Base-by-base conservation (phyloP, 2,888 invertebrate genomes). In the Scaptomyza caliginosa region DNA sequence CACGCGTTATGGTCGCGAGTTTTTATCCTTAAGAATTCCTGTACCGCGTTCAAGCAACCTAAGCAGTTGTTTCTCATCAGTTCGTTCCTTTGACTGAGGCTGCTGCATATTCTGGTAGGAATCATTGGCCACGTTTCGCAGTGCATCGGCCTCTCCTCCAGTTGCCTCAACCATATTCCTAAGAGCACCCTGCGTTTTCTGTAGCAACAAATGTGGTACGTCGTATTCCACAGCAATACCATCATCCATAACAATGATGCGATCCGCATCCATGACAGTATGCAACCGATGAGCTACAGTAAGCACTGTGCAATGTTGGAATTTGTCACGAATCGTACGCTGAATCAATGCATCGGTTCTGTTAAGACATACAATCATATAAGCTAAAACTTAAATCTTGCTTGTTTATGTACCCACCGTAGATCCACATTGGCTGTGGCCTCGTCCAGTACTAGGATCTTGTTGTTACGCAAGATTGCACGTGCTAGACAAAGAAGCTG, bases 201-300 rank as follows among this genome's bases (percentile, higher is more conserved):
- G 92, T 42, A 95, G 92, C 50, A 96, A 90, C 57, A 93, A 91
- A 88, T 94, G 92, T 0, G 96, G 95, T 78, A 94, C 93, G 87
- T 94, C 95, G 82, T 94, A 95, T 91, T 96, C 95, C 52, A 94
- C 94, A 62, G 96, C 93, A n/a, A 92, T 91, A 0, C 98, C 98
- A 11, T 94, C 93, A 84, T 96, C 96, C 94, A 98, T 95, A 2
- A 97, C 97, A 89, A 97, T 92, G 21, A 97, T 95, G 65, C 95
- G 93, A 92, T 97, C 96, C 0, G 96, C 96, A 91, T 98, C 97
- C 95, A 98, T 97, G 70, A 98, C 96, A 1, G 97, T 98, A 90
- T 97, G 95, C 16, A 98, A 93, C 43, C 98, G 93, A 92, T 98
- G 97, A 3, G 98, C 98, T 30, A 98, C 96, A 0, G 97, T 97